phyloP scores from a whole-genome alignment of 2,888 invertebrate species.

The Caenorhabditis sp. region DNA sequence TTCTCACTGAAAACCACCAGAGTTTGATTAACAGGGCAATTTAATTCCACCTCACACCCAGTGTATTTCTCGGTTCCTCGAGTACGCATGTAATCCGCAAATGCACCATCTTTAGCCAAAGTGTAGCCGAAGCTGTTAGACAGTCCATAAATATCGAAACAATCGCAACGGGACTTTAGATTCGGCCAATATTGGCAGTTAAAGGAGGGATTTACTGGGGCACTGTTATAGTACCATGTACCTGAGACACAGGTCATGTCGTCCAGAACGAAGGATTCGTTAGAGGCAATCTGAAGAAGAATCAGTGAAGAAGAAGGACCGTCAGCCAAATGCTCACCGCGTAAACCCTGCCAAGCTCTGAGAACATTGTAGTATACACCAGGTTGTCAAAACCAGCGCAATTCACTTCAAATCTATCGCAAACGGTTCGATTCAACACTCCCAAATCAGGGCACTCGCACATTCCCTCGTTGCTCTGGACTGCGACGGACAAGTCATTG shows the following conservation, averaged over 20 bases:
- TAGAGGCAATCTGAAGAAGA: background rate
- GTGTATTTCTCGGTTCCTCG: background rate
- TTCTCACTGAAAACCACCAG: background rate
- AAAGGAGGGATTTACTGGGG: background rate
- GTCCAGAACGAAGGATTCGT: background rate
- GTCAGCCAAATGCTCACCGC: background rate
- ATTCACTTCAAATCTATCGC: background rate
- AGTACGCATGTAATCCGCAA: background rate
- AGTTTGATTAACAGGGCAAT: background rate
- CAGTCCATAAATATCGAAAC: background rate
- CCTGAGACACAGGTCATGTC: background rate
- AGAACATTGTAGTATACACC: too few relatives aligned
- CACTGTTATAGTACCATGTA: background rate
- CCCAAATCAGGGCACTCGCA: background rate
- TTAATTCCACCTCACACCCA: background rate
- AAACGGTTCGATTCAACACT: too few relatives aligned
- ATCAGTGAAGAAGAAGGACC: background rate
- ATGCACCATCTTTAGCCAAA: background rate
- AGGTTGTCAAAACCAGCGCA: too few relatives aligned
- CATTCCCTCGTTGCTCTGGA: background rate
- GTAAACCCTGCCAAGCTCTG: too few relatives aligned
- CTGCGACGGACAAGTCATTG: background rate
- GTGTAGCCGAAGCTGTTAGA: background rate
- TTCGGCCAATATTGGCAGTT: background rate
- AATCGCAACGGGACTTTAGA: background rate